Evolutionary conservation across 2,888 invertebrate genomes (phyloP), one percentile per base, ranked within the genome.

Genomic region (Apamea crenata): DNA sequence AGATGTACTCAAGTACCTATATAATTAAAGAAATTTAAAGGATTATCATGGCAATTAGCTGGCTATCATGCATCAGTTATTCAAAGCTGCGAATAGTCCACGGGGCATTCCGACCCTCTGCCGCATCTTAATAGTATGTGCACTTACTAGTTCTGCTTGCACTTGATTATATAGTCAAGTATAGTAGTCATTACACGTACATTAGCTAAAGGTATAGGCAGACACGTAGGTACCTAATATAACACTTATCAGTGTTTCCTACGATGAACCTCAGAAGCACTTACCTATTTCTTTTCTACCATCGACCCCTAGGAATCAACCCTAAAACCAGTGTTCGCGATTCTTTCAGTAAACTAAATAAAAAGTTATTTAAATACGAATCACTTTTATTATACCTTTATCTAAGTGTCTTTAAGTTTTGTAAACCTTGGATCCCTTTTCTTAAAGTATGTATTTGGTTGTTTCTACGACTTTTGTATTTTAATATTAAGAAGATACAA

Each of bases 21-120:
- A 44, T 18, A 53, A 47, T 56, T 6, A 80, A n/a, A n/a, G 3
- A 65, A 53, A 68, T 72, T 50, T 65, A 36, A 78, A 53, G 25
- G 69, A 40, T 74, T 53, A 66, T 83, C 14, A 12, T 25, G 36
- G 7, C 32, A 71, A 79, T 66, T 18, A 36, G 6, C 53, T 66
- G 14, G 44, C 47, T 70, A 70, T 83, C 44, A n/a, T 47, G 47
- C 66, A 78, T 66, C 47, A 50, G 21, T 53, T 50, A 70, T 47
- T 36, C 5, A 47, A 72, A 82, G 66, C 74, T 79, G 61, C 18
- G 67, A 63, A 56, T 76, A 70, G 56, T 29, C 72, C 70, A 18
- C 47, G 32, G 18, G 66, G 36, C 32, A 47, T n/a, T 50, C 36
- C 50, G 50, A 70, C 70, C 53, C 50, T 16, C 69, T 50, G 50